phyloP scores from a whole-genome alignment of 2,888 invertebrate genomes.

The Lathronympha strigana region DNA sequence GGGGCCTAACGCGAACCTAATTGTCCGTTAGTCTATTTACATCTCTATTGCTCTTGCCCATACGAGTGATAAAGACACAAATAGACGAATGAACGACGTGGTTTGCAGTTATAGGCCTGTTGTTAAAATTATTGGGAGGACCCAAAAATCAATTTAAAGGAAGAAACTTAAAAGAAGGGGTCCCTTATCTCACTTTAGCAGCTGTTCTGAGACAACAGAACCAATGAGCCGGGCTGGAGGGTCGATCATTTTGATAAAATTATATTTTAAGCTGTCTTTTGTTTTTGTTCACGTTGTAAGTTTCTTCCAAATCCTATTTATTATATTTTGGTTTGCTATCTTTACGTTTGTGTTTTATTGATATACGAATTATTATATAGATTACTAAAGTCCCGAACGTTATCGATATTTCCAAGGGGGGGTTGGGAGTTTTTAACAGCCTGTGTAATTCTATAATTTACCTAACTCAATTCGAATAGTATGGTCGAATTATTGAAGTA shows the following conservation, averaged over 20 bases:
- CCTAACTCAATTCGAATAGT: too few species aligned
- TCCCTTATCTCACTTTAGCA: conserved; percentile 71
- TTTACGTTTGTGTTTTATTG: background rate
- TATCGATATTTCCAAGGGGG: too few species aligned
- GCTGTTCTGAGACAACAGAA: conserved; percentile 68
- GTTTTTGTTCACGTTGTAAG: conserved; percentile 30
- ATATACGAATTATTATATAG: too few species aligned
- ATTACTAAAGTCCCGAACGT: too few species aligned
- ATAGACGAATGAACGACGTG: too few species aligned
- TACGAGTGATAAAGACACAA: too few species aligned
- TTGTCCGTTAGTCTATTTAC: too few species aligned
- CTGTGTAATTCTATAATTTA: too few species aligned
- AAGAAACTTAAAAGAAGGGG: conserved; percentile 71
- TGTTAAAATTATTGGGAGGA: conserved; percentile 68
- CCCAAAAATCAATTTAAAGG: conserved; percentile 73
- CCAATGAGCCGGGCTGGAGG: conserved; percentile 47
- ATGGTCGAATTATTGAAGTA: too few species aligned
- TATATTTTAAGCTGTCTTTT: conserved; percentile 41
- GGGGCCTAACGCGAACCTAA: too few species aligned
- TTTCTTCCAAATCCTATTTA: background rate
- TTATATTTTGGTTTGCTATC: background rate
- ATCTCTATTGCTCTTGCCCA: too few species aligned
- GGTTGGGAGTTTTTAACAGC: too few species aligned
- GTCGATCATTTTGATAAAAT: conserved; percentile 46
- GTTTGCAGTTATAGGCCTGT: conserved; percentile 52